A percentile compares a stretch with the other conserved stretches of the same genome.
These are phyloP conservation scores for Acipenser ruthenus DNA, from an alignment of 2,797 vertebrate species.

Conservation along the genomic window DNA sequence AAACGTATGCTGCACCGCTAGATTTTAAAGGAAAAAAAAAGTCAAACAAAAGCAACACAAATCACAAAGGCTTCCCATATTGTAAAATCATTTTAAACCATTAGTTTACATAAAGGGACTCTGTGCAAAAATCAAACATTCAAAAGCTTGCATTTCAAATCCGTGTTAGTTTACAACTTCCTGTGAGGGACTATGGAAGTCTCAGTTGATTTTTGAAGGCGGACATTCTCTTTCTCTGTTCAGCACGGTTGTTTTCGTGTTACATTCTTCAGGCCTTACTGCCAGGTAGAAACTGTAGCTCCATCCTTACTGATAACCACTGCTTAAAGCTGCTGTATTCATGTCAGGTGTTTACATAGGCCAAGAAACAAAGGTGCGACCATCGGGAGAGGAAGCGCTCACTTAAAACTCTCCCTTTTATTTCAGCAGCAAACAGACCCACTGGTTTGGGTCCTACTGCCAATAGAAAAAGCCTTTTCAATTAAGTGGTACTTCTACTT, in stretches of 20 bases:
- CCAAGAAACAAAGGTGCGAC: conserved; percentile 16
- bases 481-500: too few species aligned
- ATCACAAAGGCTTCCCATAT: conserved; percentile 67
- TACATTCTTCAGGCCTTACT: conserved; percentile 42
- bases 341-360: conserved; percentile 21
- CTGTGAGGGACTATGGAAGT: conserved; percentile 34
- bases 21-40: conserved; percentile 18
- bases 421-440: too few species aligned
- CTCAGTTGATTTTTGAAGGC: conserved; percentile 22
- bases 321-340: conserved; percentile 32
- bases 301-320: conserved; percentile 18
- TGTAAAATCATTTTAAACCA: conserved; percentile 45
- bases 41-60: conserved; percentile 53
- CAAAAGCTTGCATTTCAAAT: conserved; percentile 24
- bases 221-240: conserved; percentile 32
- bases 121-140: conserved; percentile 27
- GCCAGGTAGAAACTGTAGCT: conserved; percentile 26
- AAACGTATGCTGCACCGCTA: conserved; percentile 61
- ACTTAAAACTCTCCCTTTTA: too few species aligned
- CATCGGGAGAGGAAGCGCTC: too few species aligned
- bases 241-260: conserved; percentile 40
- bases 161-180: conserved; percentile 38
- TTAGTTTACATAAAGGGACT: conserved; percentile 43
- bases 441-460: too few species aligned
- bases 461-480: too few species aligned